Conservation (phyloP, 2,113 vertebrate genomes). For the Dascyllus trimaculatus region DNA sequence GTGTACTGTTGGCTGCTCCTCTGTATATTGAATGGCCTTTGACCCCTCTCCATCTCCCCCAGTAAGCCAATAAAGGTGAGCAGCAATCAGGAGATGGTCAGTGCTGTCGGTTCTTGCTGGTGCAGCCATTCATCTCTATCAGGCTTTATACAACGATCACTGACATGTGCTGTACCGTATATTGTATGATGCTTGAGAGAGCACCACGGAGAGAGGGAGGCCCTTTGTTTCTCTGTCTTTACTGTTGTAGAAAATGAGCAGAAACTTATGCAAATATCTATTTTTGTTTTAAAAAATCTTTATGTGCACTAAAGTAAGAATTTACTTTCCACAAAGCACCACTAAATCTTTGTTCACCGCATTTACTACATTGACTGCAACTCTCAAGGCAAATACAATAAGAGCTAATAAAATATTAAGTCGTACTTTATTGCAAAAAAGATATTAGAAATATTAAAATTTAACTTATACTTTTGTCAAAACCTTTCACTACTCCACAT, state of each 20-base stretch:
- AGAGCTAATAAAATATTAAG: too few species aligned
- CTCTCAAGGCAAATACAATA: too few species aligned
- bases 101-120: constrained; percentile 58
- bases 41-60: constrained; percentile 63
- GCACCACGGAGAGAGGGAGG: not conserved
- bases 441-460: too few species aligned
- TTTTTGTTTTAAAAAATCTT: not conserved
- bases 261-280: not conserved
- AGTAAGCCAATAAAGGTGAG: constrained; percentile 78
- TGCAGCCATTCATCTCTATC: constrained; percentile 67
- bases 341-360: too few species aligned
- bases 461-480: too few species aligned
- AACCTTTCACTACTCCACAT: too few species aligned
- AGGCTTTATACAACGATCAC: constrained; percentile 41
- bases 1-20: constrained; percentile 10
- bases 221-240: constrained; percentile 45
- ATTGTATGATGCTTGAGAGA: constrained; percentile 22
- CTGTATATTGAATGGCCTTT: constrained; percentile 63
- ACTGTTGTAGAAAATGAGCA: not conserved
- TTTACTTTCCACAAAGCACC: too few species aligned
- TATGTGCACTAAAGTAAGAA: too few species aligned
- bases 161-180: constrained; percentile 40
- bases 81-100: constrained; percentile 80
- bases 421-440: too few species aligned
- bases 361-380: too few species aligned